Evolutionary conservation across 2,797 vertebrate species (phyloP).

Genomic region (Aldrovandia affinis): DNA sequence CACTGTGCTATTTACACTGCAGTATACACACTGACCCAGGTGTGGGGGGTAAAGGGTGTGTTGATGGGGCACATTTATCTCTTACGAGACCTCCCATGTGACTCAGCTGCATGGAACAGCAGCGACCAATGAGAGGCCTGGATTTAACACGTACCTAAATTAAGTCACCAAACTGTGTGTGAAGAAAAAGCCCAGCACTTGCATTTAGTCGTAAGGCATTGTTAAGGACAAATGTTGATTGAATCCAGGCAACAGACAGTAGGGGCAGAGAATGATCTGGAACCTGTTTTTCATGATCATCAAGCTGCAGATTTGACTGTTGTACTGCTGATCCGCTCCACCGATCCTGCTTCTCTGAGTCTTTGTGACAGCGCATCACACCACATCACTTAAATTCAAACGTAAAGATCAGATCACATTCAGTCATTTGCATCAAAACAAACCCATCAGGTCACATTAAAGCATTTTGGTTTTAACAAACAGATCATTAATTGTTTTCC

Average conservation of each 20-base stretch:
- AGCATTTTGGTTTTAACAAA: not conserved
- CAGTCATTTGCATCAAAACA: not conserved
- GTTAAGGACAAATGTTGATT: too few species aligned
- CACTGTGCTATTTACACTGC: not conserved
- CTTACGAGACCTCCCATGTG: too few species aligned
- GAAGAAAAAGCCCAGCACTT: not conserved
- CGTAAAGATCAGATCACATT: not conserved
- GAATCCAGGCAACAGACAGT: too few species aligned
- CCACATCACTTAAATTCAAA: not conserved
- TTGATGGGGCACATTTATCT: too few species aligned
- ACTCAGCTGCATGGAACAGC: too few species aligned
- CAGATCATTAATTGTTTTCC: not conserved
- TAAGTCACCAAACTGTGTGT: too few species aligned
- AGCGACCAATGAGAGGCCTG: too few species aligned
- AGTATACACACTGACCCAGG: not conserved
- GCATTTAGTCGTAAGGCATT: too few species aligned
- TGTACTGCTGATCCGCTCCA: not conserved
- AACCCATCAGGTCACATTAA: not conserved
- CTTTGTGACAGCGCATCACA: not conserved
- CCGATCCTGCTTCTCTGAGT: not conserved
- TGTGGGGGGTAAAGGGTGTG: too few species aligned
- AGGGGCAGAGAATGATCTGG: not conserved
- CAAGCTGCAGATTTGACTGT: not conserved
- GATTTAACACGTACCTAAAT: too few species aligned
- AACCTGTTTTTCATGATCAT: slow-evolving; percentile 10